Evolutionary conservation across 1,140 invertebrate genomes (phyloP).

Genomic region (Pygmarrhopalites habei): DNA sequence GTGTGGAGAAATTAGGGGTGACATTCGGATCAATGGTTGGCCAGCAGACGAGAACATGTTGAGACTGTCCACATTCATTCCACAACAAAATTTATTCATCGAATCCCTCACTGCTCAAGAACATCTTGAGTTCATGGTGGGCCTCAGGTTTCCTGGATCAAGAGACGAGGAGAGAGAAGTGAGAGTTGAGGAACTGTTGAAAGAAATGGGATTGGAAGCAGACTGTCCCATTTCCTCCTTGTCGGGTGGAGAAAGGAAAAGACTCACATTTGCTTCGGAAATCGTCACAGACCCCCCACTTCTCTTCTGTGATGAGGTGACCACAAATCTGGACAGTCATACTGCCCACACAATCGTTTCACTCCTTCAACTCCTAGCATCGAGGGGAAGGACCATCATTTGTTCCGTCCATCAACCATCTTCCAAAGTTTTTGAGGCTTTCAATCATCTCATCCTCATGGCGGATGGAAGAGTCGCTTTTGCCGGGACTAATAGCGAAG

Average conservation of each 20-base stretch:
- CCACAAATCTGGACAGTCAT: constrained; percentile 74
- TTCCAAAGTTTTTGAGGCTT: constrained; percentile 54
- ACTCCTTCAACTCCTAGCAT: constrained; percentile 56
- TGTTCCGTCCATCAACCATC: constrained; percentile 81
- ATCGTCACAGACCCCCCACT: constrained; percentile 66
- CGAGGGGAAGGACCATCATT: constrained; percentile 64
- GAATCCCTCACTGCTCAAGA: constrained; percentile 51
- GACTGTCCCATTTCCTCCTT: constrained; percentile 49
- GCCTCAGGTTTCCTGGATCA: constrained; percentile 51
- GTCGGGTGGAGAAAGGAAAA: constrained; percentile 48
- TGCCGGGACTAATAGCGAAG: constrained; percentile 7
- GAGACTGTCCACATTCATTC: constrained; percentile 50
- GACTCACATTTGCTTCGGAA: constrained; percentile 49
- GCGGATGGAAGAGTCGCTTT: constrained; percentile 17
- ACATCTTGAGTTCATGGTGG: constrained; percentile 57
- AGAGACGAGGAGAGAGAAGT: constrained; percentile 48
- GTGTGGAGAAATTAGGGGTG: constrained; percentile 41
- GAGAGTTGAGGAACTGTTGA: constrained; percentile 59
- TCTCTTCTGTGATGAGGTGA: constrained; percentile 76
- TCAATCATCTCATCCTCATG: constrained; percentile 15
- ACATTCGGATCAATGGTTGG: constrained; percentile 45
- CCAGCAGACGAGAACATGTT: constrained; percentile 43
- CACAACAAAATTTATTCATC: constrained; percentile 54
- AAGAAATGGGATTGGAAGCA: constrained; percentile 56
- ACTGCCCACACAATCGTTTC: constrained; percentile 64